Evolutionary conservation across 2,888 invertebrate genomes (phyloP).

Genomic region (Coelinius sp.): DNA sequence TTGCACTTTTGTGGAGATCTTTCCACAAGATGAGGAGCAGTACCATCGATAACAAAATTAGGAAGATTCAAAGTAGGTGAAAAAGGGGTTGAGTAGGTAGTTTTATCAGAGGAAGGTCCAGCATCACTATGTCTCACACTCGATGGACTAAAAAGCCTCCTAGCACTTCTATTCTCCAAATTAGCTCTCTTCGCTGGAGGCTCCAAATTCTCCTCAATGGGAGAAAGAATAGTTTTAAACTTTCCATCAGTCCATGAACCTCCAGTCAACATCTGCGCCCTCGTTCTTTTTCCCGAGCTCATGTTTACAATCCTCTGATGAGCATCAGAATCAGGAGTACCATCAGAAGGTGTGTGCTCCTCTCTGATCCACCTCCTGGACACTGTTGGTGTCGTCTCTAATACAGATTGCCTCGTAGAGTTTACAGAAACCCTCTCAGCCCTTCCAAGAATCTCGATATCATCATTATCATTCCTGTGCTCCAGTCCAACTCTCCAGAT

Average conservation of each 20-base stretch:
- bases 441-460: constrained; percentile 70
- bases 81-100: no score
- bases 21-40: constrained; percentile 81
- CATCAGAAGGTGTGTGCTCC: constrained; percentile 58
- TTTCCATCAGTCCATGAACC: constrained; percentile 54
- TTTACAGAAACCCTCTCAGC: constrained; percentile 69
- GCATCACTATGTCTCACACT: constrained; percentile 54
- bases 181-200: constrained; percentile 68
- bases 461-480: constrained; percentile 64
- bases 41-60: constrained; percentile 82
- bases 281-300: constrained; percentile 54
- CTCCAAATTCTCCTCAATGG: constrained; percentile 63
- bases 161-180: constrained; percentile 67
- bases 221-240: constrained; percentile 61
- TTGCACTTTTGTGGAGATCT: constrained; percentile 80
- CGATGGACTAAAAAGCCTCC: constrained; percentile 72
- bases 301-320: neutral
- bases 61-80: constrained; percentile 83
- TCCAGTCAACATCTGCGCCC: constrained; percentile 53
- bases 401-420: constrained; percentile 47
- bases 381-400: constrained; percentile 62
- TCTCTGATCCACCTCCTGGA: constrained; percentile 46
- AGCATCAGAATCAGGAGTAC: constrained; percentile 48
- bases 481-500: constrained; percentile 81
- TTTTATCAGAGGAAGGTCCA: constrained; percentile 55